These are phyloP conservation scores for Thysanoteuthis rhombus DNA, from an alignment of 2,888 invertebrate species.

Conservation along the genomic window DNA sequence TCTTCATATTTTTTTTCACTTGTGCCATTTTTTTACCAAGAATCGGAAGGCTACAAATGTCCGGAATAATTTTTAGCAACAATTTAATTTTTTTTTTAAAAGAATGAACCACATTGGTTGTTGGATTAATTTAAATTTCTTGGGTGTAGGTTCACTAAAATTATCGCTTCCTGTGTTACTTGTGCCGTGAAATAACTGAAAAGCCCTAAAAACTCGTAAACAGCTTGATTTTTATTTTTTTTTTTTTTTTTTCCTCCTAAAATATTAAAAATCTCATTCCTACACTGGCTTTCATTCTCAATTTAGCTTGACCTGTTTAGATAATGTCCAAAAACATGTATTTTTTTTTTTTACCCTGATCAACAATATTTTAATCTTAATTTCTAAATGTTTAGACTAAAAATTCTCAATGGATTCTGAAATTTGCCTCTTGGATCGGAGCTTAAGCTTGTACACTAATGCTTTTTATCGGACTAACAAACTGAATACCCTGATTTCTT, in stretches of 20 bases:
- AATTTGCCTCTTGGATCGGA: background rate
- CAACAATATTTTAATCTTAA: background rate
- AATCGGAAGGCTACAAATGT: no score
- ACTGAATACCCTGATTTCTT: background rate
- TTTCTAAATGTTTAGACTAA: no score
- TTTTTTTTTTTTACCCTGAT: background rate
- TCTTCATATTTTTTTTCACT: no score
- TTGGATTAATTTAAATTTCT: background rate
- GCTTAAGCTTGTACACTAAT: constrained; percentile 13
- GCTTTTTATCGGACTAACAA: background rate
- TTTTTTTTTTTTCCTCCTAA: no score
- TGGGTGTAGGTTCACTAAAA: background rate
- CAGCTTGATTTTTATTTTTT: background rate
- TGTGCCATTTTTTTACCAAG: no score
- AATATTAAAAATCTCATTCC: no score
- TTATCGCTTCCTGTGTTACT: background rate
- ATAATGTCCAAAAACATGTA: no score
- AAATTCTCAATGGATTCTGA: background rate
- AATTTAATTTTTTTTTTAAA: no score
- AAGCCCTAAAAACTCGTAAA: background rate
- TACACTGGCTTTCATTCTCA: no score
- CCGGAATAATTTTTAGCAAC: no score
- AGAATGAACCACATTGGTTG: no score
- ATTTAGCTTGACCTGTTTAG: no score
- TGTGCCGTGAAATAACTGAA: background rate